Percentiles rank a stretch among this genome's conserved stretches.
Conservation (phyloP, 2,113 vertebrate genomes). For the Urocynchramus pylzowi region DNA sequence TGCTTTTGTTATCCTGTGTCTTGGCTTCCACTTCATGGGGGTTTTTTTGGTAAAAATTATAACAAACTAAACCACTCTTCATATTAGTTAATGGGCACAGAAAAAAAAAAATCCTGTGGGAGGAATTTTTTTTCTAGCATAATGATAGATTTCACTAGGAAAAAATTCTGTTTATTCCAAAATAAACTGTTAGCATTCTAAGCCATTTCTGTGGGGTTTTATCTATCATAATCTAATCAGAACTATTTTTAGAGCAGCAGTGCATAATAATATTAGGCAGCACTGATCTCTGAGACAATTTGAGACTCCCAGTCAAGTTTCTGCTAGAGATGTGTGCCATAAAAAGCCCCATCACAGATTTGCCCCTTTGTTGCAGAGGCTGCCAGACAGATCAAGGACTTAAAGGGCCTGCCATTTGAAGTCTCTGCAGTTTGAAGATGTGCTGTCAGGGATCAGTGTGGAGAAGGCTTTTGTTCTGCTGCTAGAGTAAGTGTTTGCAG, state of each 20-base stretch:
- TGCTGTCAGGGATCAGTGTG: neutral
- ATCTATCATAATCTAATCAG: constrained; percentile 34
- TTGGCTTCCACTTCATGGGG: neutral
- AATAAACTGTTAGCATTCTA: constrained; percentile 37
- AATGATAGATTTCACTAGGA: constrained; percentile 3
- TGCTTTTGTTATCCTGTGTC: neutral
- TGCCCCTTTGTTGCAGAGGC: constrained; percentile 21
- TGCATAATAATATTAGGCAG: neutral
- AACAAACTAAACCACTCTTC: neutral
- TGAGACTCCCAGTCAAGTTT: neutral
- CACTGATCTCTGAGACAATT: constrained; percentile 16
- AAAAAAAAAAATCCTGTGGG: neutral
- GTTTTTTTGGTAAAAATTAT: neutral
- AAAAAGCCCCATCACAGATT: constrained; percentile 25
- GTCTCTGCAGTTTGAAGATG: neutral
- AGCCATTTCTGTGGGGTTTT: neutral
- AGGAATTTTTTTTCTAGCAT: neutral
- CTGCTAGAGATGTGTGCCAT: neutral
- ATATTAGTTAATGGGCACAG: neutral
- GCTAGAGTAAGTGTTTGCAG: constrained; percentile 2
- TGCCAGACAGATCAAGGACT: constrained; percentile 45
- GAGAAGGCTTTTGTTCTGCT: constrained; percentile 42
- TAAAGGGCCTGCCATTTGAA: constrained; percentile 21
- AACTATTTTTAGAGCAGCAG: constrained; percentile 28
- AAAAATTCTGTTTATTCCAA: constrained; percentile 18